Evolutionary conservation across 2,113 vertebrate genomes (phyloP), one percentile per base, ranked within the genome.

Genomic region (Tachuris rubrigastra): DNA sequence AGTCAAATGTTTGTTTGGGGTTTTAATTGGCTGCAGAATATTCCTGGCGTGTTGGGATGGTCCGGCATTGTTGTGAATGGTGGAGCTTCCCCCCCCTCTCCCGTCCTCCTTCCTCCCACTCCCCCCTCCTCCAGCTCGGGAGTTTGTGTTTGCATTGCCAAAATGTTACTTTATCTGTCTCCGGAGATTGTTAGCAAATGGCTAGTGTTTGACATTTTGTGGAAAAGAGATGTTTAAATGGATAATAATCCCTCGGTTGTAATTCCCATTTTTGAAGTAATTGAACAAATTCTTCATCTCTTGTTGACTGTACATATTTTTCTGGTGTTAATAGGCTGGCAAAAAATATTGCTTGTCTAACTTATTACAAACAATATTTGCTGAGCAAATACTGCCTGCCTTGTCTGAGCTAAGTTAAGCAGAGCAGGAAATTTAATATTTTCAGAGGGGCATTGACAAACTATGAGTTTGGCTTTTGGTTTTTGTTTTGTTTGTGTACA

Each of bases 381-480:
- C 92, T 94, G 78, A 97, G 96, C 94, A 97, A 95, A 97, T 96
- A 95, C 79, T 55, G 85, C 85, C 79, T 94, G 91, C 96, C 87
- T 97, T 92, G 87, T 91, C 86, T 96, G 94, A 91, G 79, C 74
- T 72, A 94, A 85, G 94, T 90, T 96, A 95, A 97, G 96, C 44
- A 81, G 96, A 96, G 95, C 89, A 95, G 97, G 95, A 97, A 95
- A 87, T 56, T 79, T 81, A 95, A 80, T 94, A 49, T 96, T 93
- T 96, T 97, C 87, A 74, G 93, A 93, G 93, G 88, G 96, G 74
- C 85, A 95, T 72, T 89, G 96, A 92, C 95, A 96, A 95, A 79
- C 86, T 28, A 35, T 89, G 94, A 37, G 88, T 95, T 92, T 78
- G 93, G 80, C 88, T 97, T 96, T 92, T 95, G 90, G 76, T 85